Base-by-base conservation (phyloP, 2,888 invertebrate species). In the Parasteatoda lunata region DNA sequence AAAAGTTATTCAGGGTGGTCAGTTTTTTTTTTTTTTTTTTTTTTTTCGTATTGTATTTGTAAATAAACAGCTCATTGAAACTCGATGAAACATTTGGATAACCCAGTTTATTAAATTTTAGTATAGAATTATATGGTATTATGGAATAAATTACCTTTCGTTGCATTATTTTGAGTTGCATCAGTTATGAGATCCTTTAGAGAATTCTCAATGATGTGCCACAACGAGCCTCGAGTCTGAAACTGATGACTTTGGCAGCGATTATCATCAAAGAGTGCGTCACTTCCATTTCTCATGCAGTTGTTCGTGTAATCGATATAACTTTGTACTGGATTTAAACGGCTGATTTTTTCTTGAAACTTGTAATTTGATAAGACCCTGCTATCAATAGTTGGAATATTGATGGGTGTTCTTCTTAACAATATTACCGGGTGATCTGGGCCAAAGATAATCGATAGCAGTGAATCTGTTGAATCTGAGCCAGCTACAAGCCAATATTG, bases 401-500 rank as follows among this genome's bases (percentile, higher is more conserved):
- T 47, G 11, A 49, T 5, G 52, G 52, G 30, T 13, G 69, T 47
- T 15, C 68, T 72, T 15, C 70, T 54, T 65, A 87, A 81, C 11
- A 82, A 30, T 47, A 87, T 52, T 3, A 73, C 82, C 8, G 86
- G 81, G 47, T 87, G 81, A 11, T 77, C 73, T 8, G 81, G 73
- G 4, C 81, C 72, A 11, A 86, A 81, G 0, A 81, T 30, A 4
- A 75, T 52, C 2, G 80, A 71, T 66, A 86, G 8, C 45, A 72
- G 5, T 1, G 76, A 68, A 3, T 81, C 81, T 52, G 76, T 75
- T 8, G 69, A 72, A 30, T 86, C 81, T 45, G 81, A 48, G 8
- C 88, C 88, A 7, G 83, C 83, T 30, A 83, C 30, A 5, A 88
- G 54, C 83, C 83, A 83, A 48, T 83, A 84, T 8, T 70, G 83